Conservation (phyloP, 2,113 vertebrate species). For the mouse (Mus musculus) region DNA sequence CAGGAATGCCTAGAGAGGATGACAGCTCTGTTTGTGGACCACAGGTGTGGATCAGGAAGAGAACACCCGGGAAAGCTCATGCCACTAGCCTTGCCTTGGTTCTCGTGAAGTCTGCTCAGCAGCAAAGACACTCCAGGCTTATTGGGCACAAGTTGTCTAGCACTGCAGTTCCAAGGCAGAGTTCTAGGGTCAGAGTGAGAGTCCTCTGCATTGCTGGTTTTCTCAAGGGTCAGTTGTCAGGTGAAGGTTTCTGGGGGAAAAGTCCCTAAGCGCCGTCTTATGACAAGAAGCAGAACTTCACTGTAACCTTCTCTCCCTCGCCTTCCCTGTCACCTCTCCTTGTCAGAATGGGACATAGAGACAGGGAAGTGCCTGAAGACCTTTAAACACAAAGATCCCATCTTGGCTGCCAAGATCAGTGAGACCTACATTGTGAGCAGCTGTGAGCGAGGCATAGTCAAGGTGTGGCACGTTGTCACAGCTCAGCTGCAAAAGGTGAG, state of each 20-base stretch:
- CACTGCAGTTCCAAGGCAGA: not conserved
- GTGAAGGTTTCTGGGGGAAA: not conserved
- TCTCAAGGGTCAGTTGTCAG: not conserved
- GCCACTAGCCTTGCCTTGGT: not conserved
- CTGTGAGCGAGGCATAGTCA: conserved; percentile 90
- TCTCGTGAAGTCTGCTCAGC: not conserved
- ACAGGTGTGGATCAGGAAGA: not conserved
- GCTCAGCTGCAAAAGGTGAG: conserved; percentile 89
- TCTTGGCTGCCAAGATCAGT: conserved; percentile 89
- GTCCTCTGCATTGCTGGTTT: not conserved
- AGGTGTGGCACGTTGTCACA: conserved; percentile 89
- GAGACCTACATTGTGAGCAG: conserved; percentile 87
- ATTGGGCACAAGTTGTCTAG: not conserved
- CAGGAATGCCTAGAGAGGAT: not conserved
- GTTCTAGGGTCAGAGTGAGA: not conserved
- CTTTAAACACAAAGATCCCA: conserved; percentile 88
- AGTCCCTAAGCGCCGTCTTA: not conserved
- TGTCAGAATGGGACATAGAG: conserved; percentile 91
- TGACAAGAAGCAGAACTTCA: not conserved
- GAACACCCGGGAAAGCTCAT: not conserved
- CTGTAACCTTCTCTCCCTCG: not conserved
- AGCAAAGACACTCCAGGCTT: not conserved
- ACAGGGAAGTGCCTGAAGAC: conserved; percentile 87
- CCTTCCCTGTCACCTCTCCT: not conserved
- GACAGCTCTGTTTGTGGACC: not conserved